Conservation (phyloP, 1,140 invertebrate species). For the Palaemon carinicauda region DNA sequence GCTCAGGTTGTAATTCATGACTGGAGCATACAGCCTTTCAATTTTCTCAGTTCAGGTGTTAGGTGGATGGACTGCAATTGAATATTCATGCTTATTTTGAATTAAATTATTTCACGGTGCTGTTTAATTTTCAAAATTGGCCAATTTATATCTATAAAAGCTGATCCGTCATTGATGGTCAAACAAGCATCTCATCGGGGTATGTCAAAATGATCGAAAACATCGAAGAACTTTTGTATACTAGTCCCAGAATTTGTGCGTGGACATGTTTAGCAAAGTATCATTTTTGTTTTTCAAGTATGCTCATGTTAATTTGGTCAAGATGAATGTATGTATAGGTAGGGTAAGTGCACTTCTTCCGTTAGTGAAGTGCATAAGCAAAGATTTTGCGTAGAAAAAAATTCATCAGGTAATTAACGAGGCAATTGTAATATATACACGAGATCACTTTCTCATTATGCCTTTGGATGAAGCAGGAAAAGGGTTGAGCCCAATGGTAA, state of each 20-base stretch:
- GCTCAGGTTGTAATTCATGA: too few relatives aligned
- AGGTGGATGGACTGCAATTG: too few relatives aligned
- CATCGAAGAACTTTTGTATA: slow-evolving; percentile 39
- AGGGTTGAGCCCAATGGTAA: neutral
- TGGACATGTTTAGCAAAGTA: slow-evolving; percentile 20
- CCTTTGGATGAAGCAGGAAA: too few relatives aligned
- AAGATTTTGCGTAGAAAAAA: slow-evolving; percentile 15
- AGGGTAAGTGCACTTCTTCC: slow-evolving; percentile 34
- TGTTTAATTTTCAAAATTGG: neutral
- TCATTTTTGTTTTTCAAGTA: neutral
- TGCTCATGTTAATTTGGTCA: slow-evolving; percentile 41
- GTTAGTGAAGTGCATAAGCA: slow-evolving; percentile 32
- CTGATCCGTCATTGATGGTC: neutral
- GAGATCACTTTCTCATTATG: too few relatives aligned
- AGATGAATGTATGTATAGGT: slow-evolving; percentile 43
- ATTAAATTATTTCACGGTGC: slow-evolving; percentile 8
- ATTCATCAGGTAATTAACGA: neutral
- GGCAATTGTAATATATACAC: too few relatives aligned
- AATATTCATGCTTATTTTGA: neutral
- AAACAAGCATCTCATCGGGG: neutral
- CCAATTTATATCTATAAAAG: neutral
- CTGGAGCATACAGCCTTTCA: too few relatives aligned
- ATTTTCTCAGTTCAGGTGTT: too few relatives aligned
- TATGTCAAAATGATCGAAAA: slow-evolving; percentile 20
- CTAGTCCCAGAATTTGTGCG: slow-evolving; percentile 32